Conservation (phyloP, 2,113 vertebrate genomes). For the Nesoenas mayeri region DNA sequence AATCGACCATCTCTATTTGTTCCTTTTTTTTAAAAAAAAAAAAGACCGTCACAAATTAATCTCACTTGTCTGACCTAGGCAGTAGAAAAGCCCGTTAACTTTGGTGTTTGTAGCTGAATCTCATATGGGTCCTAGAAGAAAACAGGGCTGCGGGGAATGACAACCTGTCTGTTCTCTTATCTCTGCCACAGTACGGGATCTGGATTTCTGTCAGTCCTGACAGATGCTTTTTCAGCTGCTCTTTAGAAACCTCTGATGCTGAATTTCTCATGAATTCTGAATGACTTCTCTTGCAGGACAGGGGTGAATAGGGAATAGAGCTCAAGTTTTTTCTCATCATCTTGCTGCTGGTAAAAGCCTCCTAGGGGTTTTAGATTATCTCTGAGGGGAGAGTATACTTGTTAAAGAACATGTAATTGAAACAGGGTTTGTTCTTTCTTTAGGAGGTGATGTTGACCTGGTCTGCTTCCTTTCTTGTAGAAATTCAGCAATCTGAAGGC, state of each 20-base stretch:
- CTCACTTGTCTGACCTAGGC: not conserved
- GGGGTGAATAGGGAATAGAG: not conserved
- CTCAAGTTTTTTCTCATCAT: not conserved
- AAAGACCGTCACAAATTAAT: not conserved
- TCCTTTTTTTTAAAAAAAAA: not conserved
- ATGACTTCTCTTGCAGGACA: not conserved
- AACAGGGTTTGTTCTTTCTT: not conserved
- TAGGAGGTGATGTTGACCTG: not conserved
- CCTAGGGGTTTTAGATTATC: not conserved
- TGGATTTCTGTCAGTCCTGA: conserved; percentile 7
- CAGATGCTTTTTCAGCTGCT: conserved; percentile 3
- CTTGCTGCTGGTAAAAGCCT: not conserved
- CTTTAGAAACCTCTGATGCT: not conserved
- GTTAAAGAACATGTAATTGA: not conserved
- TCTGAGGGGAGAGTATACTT: not conserved
- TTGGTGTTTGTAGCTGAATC: not conserved
- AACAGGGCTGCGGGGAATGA: not conserved
- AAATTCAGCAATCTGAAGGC: conserved; percentile 89
- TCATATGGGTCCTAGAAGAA: not conserved
- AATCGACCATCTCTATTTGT: not conserved
- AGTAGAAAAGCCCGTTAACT: not conserved
- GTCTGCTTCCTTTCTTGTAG: conserved; percentile 70
- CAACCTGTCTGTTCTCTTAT: not conserved
- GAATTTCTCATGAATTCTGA: not conserved
- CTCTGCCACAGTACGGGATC: not conserved